Evolutionary conservation across 2,113 vertebrate genomes (phyloP), one percentile per base, ranked within the genome.

Genomic region (Chrysochloris asiatica): DNA sequence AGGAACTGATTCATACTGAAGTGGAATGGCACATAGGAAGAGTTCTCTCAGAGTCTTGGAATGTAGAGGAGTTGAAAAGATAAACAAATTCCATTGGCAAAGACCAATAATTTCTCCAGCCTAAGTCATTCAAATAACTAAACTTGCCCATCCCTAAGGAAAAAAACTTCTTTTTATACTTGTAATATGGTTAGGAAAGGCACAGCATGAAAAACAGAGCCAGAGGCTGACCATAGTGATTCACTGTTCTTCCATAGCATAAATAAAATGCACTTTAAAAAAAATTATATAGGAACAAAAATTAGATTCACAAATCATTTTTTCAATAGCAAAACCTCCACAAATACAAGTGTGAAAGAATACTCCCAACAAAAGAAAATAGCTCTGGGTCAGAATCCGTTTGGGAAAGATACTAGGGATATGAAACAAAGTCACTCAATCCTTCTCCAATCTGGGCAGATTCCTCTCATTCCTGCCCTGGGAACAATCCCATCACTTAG

Each of bases 391-490:
- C 80, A 88, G 8, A 75, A 24, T 78, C 24, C 75, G 33, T 80
- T 80, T 59, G 47, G 63, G 80, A 87, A 78, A 6, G 75, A 90
- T 83, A 79, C 65, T 76, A 38, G 0, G 0, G 50, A 63, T 80
- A 3, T 0, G 71, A 81, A 83, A 48, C 47, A 26, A 72, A 95
- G 86, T 47, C 80, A 80, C 89, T 47, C 36, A 83, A 92, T 67
- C 93, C 92, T 87, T 94, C 93, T 95, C 93, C 86, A 95, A 88
- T 92, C 88, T 36, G 38, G 92, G 61, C 94, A 96, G 93, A 97
- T 96, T 97, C 95, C 94, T 95, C 93, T 96, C 96, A 97, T 97
- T 97, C 95, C 95, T 90, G 92, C 95, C 73, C 26, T 1, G n/a
- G 93, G 94, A 96, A 96, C 92, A 96, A 94, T 92, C 94, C 93